Evolutionary conservation across 1,140 invertebrate species (phyloP).

Genomic region (Trissolcus basalis): DNA sequence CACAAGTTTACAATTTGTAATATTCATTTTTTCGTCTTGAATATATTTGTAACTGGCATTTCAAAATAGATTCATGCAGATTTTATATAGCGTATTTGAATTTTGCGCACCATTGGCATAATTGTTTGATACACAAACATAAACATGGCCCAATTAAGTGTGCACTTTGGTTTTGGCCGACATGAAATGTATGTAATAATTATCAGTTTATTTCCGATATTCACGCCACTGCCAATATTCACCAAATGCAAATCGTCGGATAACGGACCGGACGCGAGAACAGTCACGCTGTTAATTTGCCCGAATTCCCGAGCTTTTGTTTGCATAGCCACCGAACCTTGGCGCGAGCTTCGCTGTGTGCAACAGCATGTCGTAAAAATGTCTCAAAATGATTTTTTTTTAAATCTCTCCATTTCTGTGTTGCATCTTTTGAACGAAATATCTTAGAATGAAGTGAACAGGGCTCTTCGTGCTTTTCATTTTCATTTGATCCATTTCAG

Average conservation of each 20-base stretch:
- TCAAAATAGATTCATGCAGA: too few relatives aligned
- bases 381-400: too few relatives aligned
- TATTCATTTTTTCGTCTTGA: too few relatives aligned
- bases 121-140: conserved; percentile 35
- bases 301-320: conserved; percentile 15
- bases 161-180: conserved; percentile 22
- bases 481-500: conserved; percentile 6
- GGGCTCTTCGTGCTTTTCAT: neutral
- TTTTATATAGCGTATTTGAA: neutral
- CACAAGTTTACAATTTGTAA: too few relatives aligned
- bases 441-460: neutral
- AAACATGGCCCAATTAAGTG: conserved; percentile 31
- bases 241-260: conserved; percentile 6
- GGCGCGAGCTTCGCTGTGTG: too few relatives aligned
- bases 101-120: conserved; percentile 30
- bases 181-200: conserved; percentile 41
- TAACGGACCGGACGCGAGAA: conserved; percentile 7
- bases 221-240: conserved; percentile 26
- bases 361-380: too few relatives aligned
- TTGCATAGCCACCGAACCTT: neutral
- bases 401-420: neutral
- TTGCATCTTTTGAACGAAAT: neutral
- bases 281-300: conserved; percentile 25
- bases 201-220: conserved; percentile 38
- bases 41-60: too few relatives aligned